phyloP scores from a whole-genome alignment of 2,113 vertebrate genomes.

The Sturnus vulgaris region DNA sequence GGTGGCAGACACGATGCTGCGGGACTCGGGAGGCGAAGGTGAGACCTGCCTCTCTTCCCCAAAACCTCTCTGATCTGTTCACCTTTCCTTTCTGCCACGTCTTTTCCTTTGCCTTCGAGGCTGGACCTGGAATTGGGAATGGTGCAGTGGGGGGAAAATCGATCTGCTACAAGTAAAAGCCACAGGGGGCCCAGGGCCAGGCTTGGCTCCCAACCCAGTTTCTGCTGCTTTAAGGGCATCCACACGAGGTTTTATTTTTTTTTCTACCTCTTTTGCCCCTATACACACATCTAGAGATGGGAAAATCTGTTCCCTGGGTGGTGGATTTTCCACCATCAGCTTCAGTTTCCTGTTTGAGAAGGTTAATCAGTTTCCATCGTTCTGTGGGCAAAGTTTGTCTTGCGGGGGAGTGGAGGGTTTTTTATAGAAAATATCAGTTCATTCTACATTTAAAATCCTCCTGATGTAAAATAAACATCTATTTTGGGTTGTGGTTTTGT shows the following conservation, averaged over 20 bases:
- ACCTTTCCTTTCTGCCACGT: accelerated
- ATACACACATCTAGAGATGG: accelerated
- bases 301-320: not conserved
- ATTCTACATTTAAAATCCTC: not conserved
- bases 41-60: not conserved
- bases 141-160: accelerated
- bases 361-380: not conserved
- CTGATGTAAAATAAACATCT: not conserved
- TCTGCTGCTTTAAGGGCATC: not conserved
- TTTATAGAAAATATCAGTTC: not conserved
- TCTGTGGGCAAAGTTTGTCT: not conserved
- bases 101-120: accelerated
- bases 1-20: slow-evolving; percentile 96
- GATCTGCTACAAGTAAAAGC: not conserved
- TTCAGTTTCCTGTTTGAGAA: not conserved
- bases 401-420: not conserved
- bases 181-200: accelerated
- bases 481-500: not conserved
- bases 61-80: accelerated
- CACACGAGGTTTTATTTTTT: accelerated
- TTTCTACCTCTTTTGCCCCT: not conserved
- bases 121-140: accelerated
- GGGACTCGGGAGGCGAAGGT: slow-evolving; percentile 97
- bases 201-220: accelerated
- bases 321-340: not conserved